A percentile compares a stretch with the other conserved stretches of the same genome.
These are phyloP conservation scores for Adelphocoris suturalis DNA, from an alignment of 2,888 invertebrate genomes.

Conservation along the genomic window DNA sequence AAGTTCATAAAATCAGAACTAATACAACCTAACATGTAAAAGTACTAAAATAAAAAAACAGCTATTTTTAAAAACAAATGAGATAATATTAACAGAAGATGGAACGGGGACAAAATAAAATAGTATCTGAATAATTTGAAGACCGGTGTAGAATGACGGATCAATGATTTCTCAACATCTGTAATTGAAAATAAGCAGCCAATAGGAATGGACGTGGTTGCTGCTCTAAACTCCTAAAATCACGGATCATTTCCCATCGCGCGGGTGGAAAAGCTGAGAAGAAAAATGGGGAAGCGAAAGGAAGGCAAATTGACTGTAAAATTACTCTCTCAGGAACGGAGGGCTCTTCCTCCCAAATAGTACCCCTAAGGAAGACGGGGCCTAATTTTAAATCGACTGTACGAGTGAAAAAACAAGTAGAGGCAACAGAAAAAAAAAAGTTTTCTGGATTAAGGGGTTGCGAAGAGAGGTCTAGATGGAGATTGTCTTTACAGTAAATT, in stretches of 20 bases:
- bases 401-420: slow-evolving; percentile 63
- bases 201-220: slow-evolving; percentile 18
- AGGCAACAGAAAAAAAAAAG: neutral
- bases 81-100: too few relatives aligned
- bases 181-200: slow-evolving; percentile 14
- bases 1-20: too few relatives aligned
- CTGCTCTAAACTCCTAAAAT: slow-evolving; percentile 30
- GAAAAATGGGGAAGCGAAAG: slow-evolving; percentile 29
- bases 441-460: slow-evolving; percentile 42
- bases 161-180: neutral
- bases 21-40: too few relatives aligned
- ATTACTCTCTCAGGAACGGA: slow-evolving; percentile 40
- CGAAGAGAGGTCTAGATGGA: slow-evolving; percentile 10
- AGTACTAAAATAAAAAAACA: too few relatives aligned
- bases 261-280: slow-evolving; percentile 31
- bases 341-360: slow-evolving; percentile 49
- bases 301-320: slow-evolving; percentile 63
- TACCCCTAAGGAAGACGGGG: neutral
- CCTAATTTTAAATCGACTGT: slow-evolving; percentile 64
- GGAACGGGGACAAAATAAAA: too few relatives aligned
- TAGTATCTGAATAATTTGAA: too few relatives aligned
- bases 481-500: slow-evolving; percentile 65
- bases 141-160: neutral
- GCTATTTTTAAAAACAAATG: too few relatives aligned
- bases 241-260: slow-evolving; percentile 59